A percentile compares a stretch with the other conserved stretches of the same genome.
Conservation (phyloP, 1,140 invertebrate genomes). For the Megathymus violae region DNA sequence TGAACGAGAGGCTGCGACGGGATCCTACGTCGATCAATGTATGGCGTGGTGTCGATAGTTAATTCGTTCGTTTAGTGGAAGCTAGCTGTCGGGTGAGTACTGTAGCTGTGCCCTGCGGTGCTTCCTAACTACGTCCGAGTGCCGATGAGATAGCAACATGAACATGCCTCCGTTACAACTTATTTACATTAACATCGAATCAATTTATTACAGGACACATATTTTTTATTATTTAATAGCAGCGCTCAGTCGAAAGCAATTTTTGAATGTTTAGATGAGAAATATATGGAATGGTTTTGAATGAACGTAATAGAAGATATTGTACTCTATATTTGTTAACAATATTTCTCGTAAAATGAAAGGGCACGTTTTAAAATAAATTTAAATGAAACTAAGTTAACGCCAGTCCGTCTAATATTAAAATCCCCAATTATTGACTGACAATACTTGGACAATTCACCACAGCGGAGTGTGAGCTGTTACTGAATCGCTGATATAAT, state of each 20-base stretch:
- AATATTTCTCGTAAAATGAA: neutral
- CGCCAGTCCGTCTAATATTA: no score
- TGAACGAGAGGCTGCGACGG: conserved; percentile 19
- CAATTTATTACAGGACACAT: neutral
- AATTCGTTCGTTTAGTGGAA: conserved; percentile 75
- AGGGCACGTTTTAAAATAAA: neutral
- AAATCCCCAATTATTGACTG: no score
- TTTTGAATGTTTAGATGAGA: conserved; percentile 12
- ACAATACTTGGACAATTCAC: no score
- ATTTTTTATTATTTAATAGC: neutral
- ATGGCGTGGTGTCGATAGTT: conserved; percentile 61
- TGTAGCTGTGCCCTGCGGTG: conserved; percentile 52
- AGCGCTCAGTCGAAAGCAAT: conserved; percentile 5
- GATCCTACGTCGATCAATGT: conserved; percentile 31
- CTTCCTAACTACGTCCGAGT: conserved; percentile 50
- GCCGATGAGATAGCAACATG: conserved; percentile 36
- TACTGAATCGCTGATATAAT: no score
- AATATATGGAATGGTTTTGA: conserved; percentile 16
- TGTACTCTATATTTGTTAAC: no score
- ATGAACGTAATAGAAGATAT: neutral
- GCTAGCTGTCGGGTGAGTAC: conserved; percentile 66
- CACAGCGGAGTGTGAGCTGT: no score
- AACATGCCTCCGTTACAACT: conserved; percentile 11
- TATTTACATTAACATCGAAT: conserved; percentile 14
- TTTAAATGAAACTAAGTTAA: no score